These are phyloP conservation scores for Drosophila peninsularis DNA, from an alignment of 2,888 invertebrate species.

Conservation along the genomic window DNA sequence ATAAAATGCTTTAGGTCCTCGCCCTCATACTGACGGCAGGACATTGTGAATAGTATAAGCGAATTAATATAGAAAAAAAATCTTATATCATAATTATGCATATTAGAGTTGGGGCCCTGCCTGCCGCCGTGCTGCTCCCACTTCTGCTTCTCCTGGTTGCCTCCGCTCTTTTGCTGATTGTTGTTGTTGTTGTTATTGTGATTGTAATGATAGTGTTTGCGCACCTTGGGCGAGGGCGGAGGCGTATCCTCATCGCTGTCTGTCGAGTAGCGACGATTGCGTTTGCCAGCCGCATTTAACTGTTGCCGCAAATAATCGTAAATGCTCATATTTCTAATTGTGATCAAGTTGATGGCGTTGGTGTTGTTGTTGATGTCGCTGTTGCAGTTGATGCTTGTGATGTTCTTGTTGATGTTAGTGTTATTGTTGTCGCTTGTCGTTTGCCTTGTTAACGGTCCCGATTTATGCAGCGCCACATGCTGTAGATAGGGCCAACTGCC, in stretches of 20 bases:
- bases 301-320: slow-evolving; percentile 60
- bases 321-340: slow-evolving; percentile 62
- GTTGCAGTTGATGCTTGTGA: slow-evolving; percentile 10
- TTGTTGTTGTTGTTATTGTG: slow-evolving; percentile 15
- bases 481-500: slow-evolving; percentile 71
- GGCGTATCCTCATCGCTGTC: slow-evolving; percentile 36
- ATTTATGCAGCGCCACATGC: slow-evolving; percentile 71
- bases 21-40: slow-evolving; percentile 72
- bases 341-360: slow-evolving; percentile 44
- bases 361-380: slow-evolving; percentile 19
- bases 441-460: slow-evolving; percentile 50
- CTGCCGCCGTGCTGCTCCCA: slow-evolving; percentile 20
- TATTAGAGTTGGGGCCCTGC: slow-evolving; percentile 40
- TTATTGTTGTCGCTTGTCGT: slow-evolving; percentile 39
- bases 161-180: slow-evolving; percentile 6
- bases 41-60: slow-evolving; percentile 76
- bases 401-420: slow-evolving; percentile 22
- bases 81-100: slow-evolving; percentile 73
- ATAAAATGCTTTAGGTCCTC: slow-evolving; percentile 78
- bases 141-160: slow-evolving; percentile 11
- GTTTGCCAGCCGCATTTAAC: slow-evolving; percentile 44
- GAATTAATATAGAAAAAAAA: slow-evolving; percentile 82
- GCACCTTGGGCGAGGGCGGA: slow-evolving; percentile 43
- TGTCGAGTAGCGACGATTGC: slow-evolving; percentile 40
- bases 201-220: slow-evolving; percentile 44